Conservation (phyloP, 2,113 vertebrate species). For the Myrmecobius fasciatus region DNA sequence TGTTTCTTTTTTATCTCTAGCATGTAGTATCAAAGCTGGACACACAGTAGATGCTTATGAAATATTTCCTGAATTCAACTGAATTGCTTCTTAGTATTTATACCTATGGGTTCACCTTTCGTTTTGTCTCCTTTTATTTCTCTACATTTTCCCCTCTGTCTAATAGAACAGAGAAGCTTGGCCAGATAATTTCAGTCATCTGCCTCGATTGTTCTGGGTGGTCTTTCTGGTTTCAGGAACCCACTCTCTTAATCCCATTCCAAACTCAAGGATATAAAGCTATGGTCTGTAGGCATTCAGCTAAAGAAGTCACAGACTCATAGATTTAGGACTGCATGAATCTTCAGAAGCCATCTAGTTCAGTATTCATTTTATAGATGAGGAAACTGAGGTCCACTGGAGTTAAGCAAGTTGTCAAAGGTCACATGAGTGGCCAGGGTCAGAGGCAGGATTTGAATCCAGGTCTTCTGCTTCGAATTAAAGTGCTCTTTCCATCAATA, state of each 20-base stretch:
- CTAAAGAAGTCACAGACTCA: background rate
- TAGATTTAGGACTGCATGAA: background rate
- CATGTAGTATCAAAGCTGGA: background rate
- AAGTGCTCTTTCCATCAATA: background rate
- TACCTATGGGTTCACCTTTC: background rate
- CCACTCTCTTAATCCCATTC: background rate
- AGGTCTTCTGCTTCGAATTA: background rate
- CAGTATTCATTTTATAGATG: background rate
- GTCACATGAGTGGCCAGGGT: background rate
- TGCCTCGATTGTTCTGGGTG: background rate
- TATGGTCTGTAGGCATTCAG: slow-evolving; percentile 31
- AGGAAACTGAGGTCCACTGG: background rate
- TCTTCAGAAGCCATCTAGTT: background rate
- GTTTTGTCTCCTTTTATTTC: background rate
- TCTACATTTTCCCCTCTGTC: background rate
- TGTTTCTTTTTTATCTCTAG: background rate
- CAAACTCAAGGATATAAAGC: background rate
- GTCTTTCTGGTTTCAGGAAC: background rate
- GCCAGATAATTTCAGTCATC: background rate
- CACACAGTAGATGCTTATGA: background rate
- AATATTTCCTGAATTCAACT: background rate
- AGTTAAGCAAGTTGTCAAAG: background rate
- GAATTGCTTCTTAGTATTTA: background rate
- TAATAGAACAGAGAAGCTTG: background rate
- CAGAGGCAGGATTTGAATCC: background rate